These are phyloP conservation scores for Eupeodes corollae DNA, from an alignment of 1,140 invertebrate species.

Conservation along the genomic window DNA sequence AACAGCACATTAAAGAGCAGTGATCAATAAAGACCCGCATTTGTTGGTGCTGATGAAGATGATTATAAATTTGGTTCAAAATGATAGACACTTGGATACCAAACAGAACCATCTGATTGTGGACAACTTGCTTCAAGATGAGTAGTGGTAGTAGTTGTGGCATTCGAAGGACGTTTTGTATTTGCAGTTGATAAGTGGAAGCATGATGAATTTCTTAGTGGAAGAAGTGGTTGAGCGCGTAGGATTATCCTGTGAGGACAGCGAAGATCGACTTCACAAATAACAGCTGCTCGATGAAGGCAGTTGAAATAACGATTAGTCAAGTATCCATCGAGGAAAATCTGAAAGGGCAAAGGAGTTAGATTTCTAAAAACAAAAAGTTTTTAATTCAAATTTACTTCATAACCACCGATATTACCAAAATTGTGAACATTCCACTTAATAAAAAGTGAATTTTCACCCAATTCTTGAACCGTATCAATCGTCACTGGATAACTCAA, in stretches of 20 bases:
- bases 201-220: neutral
- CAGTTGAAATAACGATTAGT: constrained; percentile 26
- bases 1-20: too few relatives aligned
- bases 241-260: constrained; percentile 21
- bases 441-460: constrained; percentile 21
- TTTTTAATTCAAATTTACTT: constrained; percentile 11
- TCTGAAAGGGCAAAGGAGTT: constrained; percentile 9
- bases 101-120: too few relatives aligned
- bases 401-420: constrained; percentile 22
- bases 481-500: constrained; percentile 26
- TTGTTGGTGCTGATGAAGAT: too few relatives aligned
- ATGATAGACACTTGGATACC: too few relatives aligned
- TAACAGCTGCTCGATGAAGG: constrained; percentile 24
- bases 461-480: constrained; percentile 17
- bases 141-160: too few relatives aligned
- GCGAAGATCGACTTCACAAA: constrained; percentile 23
- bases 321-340: constrained; percentile 30
- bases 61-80: too few relatives aligned
- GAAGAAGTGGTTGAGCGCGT: constrained; percentile 14
- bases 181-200: too few relatives aligned
- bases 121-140: too few relatives aligned
- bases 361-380: neutral
- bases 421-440: constrained; percentile 26
- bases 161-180: too few relatives aligned
- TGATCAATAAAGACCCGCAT: too few relatives aligned